phyloP scores from a whole-genome alignment of 2,797 vertebrate genomes.

The Pristis pectinata region DNA sequence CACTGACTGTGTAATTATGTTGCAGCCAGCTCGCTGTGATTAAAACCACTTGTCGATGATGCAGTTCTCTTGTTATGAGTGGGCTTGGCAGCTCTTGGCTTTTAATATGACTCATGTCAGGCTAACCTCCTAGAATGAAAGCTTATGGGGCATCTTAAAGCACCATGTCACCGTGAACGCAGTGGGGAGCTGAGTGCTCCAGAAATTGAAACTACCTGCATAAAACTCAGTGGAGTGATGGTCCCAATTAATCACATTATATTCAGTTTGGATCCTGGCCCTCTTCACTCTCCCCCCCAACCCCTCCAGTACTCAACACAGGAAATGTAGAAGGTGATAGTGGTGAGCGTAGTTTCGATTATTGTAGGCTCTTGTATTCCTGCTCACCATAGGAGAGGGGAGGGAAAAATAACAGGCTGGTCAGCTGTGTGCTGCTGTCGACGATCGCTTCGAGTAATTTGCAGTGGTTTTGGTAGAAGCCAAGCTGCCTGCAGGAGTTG shows the following conservation, averaged over 20 bases:
- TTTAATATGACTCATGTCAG: neutral
- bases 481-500: no score
- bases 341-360: no score
- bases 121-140: neutral
- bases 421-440: neutral
- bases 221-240: neutral
- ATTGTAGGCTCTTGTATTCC: neutral
- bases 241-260: neutral
- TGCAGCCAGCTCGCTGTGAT: neutral
- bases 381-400: no score
- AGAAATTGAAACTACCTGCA: neutral
- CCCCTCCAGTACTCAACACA: neutral
- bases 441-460: neutral
- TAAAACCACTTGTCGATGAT: neutral
- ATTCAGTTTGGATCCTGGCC: neutral
- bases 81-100: constrained; percentile 14
- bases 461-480: neutral
- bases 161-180: neutral
- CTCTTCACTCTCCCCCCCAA: neutral
- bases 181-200: neutral
- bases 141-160: neutral
- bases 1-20: neutral
- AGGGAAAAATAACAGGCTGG: neutral
- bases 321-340: neutral
- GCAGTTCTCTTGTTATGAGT: neutral